phyloP scores from a whole-genome alignment of 92 coral and sea anemone genomes.

The Heliopora coerulea region DNA sequence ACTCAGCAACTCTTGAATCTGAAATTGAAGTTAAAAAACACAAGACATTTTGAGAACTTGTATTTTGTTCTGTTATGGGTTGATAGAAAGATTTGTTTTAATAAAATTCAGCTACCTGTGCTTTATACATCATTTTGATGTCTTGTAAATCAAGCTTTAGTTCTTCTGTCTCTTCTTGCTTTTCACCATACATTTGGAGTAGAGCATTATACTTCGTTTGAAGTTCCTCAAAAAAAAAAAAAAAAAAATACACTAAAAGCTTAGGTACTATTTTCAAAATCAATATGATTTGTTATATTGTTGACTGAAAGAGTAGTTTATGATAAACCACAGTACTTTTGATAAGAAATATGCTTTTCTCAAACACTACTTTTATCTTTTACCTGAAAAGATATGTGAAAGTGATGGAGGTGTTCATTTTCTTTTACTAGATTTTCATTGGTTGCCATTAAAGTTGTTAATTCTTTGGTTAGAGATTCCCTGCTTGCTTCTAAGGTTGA shows the following conservation, averaged over 20 bases:
- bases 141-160: conserved; percentile 91
- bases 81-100: neutral
- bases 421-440: conserved; percentile 65
- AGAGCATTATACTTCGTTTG: conserved; percentile 93
- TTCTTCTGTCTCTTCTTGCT: conserved; percentile 95
- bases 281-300: too few relatives aligned
- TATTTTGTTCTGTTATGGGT: neutral
- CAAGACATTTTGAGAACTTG: neutral
- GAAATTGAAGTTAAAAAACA: neutral
- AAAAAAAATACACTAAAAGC: too few relatives aligned
- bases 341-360: too few relatives aligned
- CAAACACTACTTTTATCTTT: too few relatives aligned
- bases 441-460: conserved; percentile 59
- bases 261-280: too few relatives aligned
- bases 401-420: conserved; percentile 50
- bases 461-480: conserved; percentile 81
- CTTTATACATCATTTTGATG: conserved; percentile 94
- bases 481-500: conserved; percentile 75
- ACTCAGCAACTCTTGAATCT: conserved; percentile 31
- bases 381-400: conserved; percentile 69
- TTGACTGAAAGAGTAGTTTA: too few relatives aligned
- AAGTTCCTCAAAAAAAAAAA: conserved; percentile 60
- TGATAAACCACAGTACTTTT: too few relatives aligned
- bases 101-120: conserved; percentile 63
- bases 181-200: conserved; percentile 98